Evolutionary conservation across 2,113 vertebrate species (phyloP).

Genomic region (Protomyctophum bolini): DNA sequence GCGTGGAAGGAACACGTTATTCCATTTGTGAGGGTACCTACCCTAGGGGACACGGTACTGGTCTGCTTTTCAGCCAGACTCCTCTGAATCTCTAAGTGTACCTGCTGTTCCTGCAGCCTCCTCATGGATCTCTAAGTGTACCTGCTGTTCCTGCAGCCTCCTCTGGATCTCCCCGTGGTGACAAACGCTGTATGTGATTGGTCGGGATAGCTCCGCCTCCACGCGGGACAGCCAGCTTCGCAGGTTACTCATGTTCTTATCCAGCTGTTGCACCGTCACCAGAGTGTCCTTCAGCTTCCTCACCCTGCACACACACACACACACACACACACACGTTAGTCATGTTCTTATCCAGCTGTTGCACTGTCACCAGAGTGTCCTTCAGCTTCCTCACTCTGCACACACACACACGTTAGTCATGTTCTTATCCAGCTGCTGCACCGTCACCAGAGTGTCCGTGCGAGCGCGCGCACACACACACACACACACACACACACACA

Average conservation of each 20-base stretch:
- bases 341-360: conserved; percentile 86
- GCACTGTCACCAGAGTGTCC: conserved; percentile 78
- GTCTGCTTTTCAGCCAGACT: no score
- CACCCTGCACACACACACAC: conserved; percentile 79
- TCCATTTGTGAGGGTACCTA: no score
- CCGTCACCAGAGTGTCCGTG: conserved; percentile 79
- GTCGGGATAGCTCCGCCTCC: conserved; percentile 89
- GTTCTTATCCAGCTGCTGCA: conserved; percentile 85
- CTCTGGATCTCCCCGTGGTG: conserved; percentile 93
- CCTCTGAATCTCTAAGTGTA: no score
- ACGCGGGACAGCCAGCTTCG: conserved; percentile 90
- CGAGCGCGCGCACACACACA: background rate
- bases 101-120: no score
- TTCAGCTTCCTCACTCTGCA: no score
- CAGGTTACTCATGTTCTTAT: conserved; percentile 94
- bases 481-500: background rate
- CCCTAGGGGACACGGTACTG: no score
- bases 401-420: conserved; percentile 80
- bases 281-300: conserved; percentile 93
- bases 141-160: conserved; percentile 94
- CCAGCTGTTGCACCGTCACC: conserved; percentile 87
- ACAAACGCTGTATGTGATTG: conserved; percentile 89
- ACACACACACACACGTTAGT: conserved; percentile 72
- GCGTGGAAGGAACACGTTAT: no score
- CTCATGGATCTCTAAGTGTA: conserved; percentile 40